phyloP scores from a whole-genome alignment of 92 coral and sea anemone genomes.

The Bergia puertoricense region DNA sequence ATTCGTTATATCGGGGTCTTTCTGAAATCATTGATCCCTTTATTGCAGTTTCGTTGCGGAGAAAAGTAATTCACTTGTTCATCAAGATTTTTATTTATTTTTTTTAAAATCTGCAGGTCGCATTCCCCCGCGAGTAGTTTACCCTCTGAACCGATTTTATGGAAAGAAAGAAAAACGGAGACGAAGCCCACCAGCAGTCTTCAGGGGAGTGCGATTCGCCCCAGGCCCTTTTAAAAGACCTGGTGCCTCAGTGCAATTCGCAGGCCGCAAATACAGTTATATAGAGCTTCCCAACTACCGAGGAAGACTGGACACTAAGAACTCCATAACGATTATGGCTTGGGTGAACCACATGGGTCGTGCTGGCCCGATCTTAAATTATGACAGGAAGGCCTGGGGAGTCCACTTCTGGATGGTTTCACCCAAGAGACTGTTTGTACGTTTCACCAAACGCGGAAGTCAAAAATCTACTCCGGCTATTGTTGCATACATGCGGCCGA shows the following conservation, averaged over 20 bases:
- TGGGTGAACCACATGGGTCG: constrained; percentile 70
- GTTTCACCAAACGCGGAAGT: constrained; percentile 63
- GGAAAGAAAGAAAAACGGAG: constrained; percentile 51
- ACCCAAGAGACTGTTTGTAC: constrained; percentile 56
- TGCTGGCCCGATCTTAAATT: constrained; percentile 77
- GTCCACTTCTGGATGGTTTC: constrained; percentile 77
- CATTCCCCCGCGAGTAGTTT: constrained; percentile 58
- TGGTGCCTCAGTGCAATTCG: constrained; percentile 66
- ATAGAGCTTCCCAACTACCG: constrained; percentile 64
- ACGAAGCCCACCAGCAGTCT: constrained; percentile 57
- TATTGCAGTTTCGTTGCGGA: too few relatives aligned
- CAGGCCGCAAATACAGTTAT: constrained; percentile 73
- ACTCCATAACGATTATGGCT: constrained; percentile 75
- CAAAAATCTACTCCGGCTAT: constrained; percentile 46
- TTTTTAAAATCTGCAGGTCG: constrained; percentile 39
- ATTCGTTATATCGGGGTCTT: too few relatives aligned
- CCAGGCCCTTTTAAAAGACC: constrained; percentile 61
- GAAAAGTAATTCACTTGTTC: too few relatives aligned
- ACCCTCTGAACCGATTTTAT: constrained; percentile 62
- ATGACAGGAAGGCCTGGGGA: constrained; percentile 74
- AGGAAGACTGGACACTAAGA: constrained; percentile 52
- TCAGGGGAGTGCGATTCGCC: constrained; percentile 52
- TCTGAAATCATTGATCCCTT: too few relatives aligned
- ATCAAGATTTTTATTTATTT: background rate
- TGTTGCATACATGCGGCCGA: constrained; percentile 1